Conservation (phyloP, 1,140 invertebrate genomes). For the Carcinoscorpius rotundicauda region DNA sequence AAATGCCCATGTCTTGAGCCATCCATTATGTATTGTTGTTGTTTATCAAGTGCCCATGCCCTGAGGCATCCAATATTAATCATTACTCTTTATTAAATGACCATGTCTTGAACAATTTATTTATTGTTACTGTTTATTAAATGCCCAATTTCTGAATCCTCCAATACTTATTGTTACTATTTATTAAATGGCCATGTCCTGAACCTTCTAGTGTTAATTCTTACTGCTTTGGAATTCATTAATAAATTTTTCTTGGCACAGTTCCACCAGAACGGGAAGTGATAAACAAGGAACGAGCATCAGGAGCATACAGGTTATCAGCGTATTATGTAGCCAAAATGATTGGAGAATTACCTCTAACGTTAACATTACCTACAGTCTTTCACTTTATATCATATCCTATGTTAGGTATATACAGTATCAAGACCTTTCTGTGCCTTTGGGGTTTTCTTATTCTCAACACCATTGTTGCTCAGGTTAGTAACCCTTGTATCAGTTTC, state of each 20-base stretch:
- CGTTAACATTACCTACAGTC: conserved; percentile 59
- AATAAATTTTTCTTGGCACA: conserved; percentile 30
- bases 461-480: conserved; percentile 59
- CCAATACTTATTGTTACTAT: too few species aligned
- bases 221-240: too few species aligned
- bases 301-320: conserved; percentile 67
- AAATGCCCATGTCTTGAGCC: too few species aligned
- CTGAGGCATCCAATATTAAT: too few species aligned
- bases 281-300: conserved; percentile 65
- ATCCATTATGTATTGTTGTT: too few species aligned
- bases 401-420: conserved; percentile 49
- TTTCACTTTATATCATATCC: conserved; percentile 69
- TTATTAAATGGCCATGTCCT: too few species aligned
- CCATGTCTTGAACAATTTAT: too few species aligned
- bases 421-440: conserved; percentile 50
- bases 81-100: too few species aligned
- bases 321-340: conserved; percentile 78
- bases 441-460: conserved; percentile 60
- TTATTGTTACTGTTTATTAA: too few species aligned
- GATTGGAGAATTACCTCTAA: conserved; percentile 65
- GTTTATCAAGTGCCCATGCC: too few species aligned
- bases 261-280: conserved; percentile 71
- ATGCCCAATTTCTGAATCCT: too few species aligned
- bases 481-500: conserved; percentile 5
- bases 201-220: too few species aligned